These are phyloP conservation scores for Damaliscus lunatus DNA, from an alignment of 2,113 vertebrate genomes.

Conservation along the genomic window DNA sequence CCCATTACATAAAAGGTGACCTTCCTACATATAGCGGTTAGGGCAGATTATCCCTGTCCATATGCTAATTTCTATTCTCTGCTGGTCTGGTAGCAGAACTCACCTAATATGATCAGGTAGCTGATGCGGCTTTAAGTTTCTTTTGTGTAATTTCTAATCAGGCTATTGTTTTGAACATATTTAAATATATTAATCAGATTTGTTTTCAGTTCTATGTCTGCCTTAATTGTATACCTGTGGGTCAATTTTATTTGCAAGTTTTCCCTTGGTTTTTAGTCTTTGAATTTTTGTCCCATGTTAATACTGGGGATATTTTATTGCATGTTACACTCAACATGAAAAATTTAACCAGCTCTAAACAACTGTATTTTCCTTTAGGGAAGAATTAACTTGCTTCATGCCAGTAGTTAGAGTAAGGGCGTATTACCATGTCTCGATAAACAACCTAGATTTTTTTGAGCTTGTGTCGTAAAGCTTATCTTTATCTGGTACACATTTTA, in stretches of 20 bases:
- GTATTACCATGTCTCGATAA: background rate
- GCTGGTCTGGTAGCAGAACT: background rate
- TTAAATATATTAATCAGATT: background rate
- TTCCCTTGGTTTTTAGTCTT: background rate
- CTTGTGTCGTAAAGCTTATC: background rate
- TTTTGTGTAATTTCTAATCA: background rate
- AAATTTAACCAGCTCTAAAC: background rate
- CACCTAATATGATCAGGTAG: background rate
- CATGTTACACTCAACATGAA: background rate
- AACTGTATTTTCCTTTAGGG: background rate
- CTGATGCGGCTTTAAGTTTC: background rate
- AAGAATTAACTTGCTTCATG: background rate
- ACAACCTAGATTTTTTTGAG: background rate
- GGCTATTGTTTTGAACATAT: background rate
- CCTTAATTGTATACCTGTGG: background rate
- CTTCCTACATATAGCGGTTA: background rate
- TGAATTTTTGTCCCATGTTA: background rate
- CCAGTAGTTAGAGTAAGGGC: background rate
- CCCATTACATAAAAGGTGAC: background rate
- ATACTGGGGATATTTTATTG: background rate
- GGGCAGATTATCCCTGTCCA: background rate
- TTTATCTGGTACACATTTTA: background rate
- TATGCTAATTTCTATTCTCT: background rate
- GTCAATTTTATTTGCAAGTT: background rate
- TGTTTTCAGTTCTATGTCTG: background rate